Evolutionary conservation across 1,140 invertebrate species (phyloP), one percentile per base, ranked within the genome.

Genomic region (Drosophila obscura): DNA sequence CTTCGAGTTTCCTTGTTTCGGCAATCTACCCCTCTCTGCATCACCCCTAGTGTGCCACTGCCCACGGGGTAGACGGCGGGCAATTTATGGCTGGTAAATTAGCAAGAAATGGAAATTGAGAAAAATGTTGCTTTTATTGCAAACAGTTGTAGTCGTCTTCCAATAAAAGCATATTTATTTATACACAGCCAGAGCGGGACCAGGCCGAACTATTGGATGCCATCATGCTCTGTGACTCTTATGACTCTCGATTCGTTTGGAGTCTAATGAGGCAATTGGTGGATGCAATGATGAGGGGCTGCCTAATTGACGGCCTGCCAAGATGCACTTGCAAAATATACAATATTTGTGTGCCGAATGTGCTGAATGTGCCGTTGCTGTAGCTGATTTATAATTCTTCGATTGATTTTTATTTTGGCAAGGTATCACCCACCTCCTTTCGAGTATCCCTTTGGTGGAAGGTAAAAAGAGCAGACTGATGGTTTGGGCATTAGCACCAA

Each of bases 41-140:
- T 19, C 24, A 46, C 39, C 39, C 26, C 31, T 49, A 45, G 28
- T 65, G 22, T 16, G 9, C 26, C 15, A n/a, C 11, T 41, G 43
- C 50, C 71, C 65, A 65, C 39, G 28, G 69, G 63, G 73, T 66
- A 77, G 66, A 55, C 65, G 44, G 77, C 75, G 67, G 62, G 48
- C 75, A 87, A 87, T 87, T 88, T 87, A 87, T 88, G 71, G 83
- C 79, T 77, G 83, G 79, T 87, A 87, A 87, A 87, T 87, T 88
- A 87, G 79, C 83, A 87, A 87, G 79, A 88, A 88, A 87, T 88
- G 78, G 83, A 87, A 87, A 87, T 87, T 88, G 88, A 87, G 82
- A 87, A 88, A 87, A 87, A 87, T 87, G 79, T 88, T 87, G 82
- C 82, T 87, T 87, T 87, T 87, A 87, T 87, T 87, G 83, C 82